Evolutionary conservation across 2,113 vertebrate genomes (phyloP).

Genomic region (Xenopus tropicalis): DNA sequence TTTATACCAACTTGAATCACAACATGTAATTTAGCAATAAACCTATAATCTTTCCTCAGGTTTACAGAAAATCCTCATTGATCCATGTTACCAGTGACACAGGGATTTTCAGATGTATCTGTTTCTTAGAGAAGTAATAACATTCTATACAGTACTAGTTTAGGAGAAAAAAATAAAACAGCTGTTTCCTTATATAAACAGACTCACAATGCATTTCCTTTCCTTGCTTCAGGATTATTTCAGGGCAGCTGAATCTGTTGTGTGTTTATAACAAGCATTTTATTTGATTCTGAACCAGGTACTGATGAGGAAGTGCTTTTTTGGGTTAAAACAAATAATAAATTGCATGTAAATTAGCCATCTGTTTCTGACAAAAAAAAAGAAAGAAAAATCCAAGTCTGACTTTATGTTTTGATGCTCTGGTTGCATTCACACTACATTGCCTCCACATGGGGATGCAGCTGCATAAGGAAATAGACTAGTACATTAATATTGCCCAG

Average conservation of each 20-base stretch:
- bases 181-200: slow-evolving; percentile 3
- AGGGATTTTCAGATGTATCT: no score
- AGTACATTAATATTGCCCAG: no score
- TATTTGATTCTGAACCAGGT: slow-evolving; percentile 24
- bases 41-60: no score
- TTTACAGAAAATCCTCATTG: no score
- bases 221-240: slow-evolving; percentile 23
- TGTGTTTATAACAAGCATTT: slow-evolving; percentile 12
- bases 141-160: no score
- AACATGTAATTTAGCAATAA: no score
- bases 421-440: background rate
- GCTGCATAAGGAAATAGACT: no score
- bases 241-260: slow-evolving; percentile 34
- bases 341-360: slow-evolving; percentile 31
- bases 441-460: no score
- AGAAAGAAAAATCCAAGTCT: background rate
- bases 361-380: slow-evolving; percentile 28
- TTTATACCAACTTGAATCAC: no score
- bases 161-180: background rate
- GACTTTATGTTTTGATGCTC: background rate
- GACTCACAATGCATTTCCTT: background rate
- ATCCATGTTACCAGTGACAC: no score
- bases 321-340: slow-evolving; percentile 29
- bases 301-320: slow-evolving; percentile 19
- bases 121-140: no score